Conservation (phyloP, 2,797 vertebrate species). For the Thunnus albacares region DNA sequence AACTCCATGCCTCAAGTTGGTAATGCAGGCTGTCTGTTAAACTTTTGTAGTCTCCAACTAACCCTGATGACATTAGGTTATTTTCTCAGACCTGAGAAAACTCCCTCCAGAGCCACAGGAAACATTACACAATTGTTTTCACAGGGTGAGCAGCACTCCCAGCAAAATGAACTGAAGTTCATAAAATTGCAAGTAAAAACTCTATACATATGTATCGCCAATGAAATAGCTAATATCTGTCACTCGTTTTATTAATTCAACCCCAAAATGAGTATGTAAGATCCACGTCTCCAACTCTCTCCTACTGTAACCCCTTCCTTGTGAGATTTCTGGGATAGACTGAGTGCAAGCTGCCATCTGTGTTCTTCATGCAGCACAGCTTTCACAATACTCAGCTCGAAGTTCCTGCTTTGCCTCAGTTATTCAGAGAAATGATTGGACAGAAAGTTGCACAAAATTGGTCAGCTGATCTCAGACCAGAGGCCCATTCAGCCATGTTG, state of each 20-base stretch:
- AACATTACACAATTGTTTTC: background rate
- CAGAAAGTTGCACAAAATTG: slow-evolving; percentile 39
- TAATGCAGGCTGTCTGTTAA: background rate
- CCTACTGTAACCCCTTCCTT: background rate
- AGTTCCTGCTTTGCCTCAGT: slow-evolving; percentile 40
- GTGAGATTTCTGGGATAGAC: slow-evolving; percentile 6
- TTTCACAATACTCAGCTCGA: slow-evolving; percentile 42
- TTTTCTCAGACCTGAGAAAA: slow-evolving; percentile 5
- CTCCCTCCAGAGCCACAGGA: background rate
- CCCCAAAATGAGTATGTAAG: background rate
- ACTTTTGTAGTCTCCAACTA: background rate
- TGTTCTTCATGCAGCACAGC: slow-evolving; percentile 20
- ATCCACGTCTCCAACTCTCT: background rate
- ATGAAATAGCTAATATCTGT: background rate
- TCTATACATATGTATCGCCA: background rate
- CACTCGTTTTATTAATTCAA: background rate
- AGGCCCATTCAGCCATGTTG: slow-evolving; percentile 14
- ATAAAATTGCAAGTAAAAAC: background rate
- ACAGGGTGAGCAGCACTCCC: background rate
- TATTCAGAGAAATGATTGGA: slow-evolving; percentile 37
- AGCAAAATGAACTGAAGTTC: background rate
- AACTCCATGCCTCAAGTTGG: background rate
- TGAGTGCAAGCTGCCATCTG: background rate
- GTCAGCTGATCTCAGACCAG: slow-evolving; percentile 39
- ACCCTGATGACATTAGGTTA: background rate